Evolutionary conservation across 2,888 invertebrate species (phyloP).

Genomic region (Drosophila kokeensis): DNA sequence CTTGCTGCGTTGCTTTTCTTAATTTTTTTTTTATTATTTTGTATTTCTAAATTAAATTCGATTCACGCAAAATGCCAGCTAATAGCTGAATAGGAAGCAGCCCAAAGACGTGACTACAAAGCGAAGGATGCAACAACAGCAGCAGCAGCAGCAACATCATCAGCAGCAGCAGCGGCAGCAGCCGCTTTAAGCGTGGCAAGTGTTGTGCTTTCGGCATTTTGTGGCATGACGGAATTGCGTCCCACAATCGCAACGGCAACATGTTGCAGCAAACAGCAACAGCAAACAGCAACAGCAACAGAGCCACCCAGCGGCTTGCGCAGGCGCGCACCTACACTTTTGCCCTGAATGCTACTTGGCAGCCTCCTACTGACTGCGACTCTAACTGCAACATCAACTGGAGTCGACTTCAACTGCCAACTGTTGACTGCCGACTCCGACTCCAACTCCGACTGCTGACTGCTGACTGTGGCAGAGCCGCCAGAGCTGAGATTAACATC

Average conservation of each 20-base stretch:
- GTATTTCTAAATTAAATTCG: constrained; percentile 24
- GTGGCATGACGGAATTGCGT: constrained; percentile 65
- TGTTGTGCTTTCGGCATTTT: constrained; percentile 67
- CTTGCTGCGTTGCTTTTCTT: constrained; percentile 7
- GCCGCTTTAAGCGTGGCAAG: constrained; percentile 51
- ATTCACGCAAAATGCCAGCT: constrained; percentile 34
- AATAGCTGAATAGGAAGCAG: constrained; percentile 15
- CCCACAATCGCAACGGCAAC: constrained; percentile 44
- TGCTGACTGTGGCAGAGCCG: constrained; percentile 26
- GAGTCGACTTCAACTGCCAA: constrained; percentile 11
- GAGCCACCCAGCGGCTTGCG: constrained; percentile 54
- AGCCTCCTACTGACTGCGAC: constrained; percentile 62
- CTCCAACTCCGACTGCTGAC: constrained; percentile 14
- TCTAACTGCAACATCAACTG: constrained; percentile 4
- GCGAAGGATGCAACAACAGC: constrained; percentile 9
- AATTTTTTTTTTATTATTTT: not conserved
- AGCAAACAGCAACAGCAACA: constrained; percentile 3
- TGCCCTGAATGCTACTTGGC: constrained; percentile 68
- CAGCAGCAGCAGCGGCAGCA: not conserved
- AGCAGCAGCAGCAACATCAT: not conserved
- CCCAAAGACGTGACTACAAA: constrained; percentile 36
- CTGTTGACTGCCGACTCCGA: constrained; percentile 9
- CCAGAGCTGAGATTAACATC: constrained; percentile 58
- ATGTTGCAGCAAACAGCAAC: constrained; percentile 20
- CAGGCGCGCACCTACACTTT: constrained; percentile 64